phyloP scores from a whole-genome alignment of 2,113 vertebrate species.

The Ginglymostoma cirratum region DNA sequence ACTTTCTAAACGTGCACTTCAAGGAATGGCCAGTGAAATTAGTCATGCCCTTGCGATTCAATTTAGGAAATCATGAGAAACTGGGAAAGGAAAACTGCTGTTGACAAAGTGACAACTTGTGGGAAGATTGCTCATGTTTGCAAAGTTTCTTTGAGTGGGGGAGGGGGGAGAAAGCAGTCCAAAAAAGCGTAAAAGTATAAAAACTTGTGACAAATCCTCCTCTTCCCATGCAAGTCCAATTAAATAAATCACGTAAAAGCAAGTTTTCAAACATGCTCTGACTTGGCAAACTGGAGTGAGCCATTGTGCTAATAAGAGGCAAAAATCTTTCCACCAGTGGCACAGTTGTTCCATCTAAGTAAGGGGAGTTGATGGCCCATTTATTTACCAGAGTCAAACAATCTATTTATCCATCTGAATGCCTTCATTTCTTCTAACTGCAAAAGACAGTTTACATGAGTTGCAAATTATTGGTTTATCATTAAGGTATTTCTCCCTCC shows the following conservation, averaged over 20 bases:
- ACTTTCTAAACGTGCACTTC: background rate
- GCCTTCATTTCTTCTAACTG: background rate
- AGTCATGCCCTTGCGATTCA: background rate
- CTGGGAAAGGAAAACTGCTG: background rate
- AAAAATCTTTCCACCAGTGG: background rate
- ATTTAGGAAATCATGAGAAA: background rate
- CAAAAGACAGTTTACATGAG: background rate
- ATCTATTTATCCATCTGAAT: background rate
- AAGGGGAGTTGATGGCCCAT: background rate
- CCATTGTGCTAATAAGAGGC: background rate
- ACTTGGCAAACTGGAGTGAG: background rate
- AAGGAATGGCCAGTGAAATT: background rate
- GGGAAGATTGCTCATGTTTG: background rate
- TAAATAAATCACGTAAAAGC: background rate
- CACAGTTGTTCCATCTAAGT: background rate
- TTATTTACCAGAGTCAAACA: background rate
- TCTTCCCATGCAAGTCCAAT: background rate
- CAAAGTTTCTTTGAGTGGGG: background rate
- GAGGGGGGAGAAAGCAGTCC: background rate
- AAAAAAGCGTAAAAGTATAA: background rate
- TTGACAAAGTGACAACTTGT: background rate
- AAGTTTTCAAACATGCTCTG: background rate
- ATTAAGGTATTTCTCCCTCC: background rate
- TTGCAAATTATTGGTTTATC: background rate
- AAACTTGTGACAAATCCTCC: background rate